phyloP scores from a whole-genome alignment of 2,113 vertebrate species.

The Indri indri region DNA sequence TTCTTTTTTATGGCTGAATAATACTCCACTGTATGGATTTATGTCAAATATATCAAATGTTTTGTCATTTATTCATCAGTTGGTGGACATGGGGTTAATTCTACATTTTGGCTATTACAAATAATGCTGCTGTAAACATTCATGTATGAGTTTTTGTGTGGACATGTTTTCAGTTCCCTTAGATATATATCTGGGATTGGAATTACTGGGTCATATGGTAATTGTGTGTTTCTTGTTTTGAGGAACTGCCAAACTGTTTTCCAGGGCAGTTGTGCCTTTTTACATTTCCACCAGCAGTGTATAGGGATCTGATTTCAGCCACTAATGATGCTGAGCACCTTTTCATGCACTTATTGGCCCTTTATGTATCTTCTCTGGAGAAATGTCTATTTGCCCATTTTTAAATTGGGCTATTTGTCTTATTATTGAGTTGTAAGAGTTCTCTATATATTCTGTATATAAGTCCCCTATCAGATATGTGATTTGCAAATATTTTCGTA shows the following conservation, averaged over 20 bases:
- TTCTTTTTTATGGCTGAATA: constrained; percentile 39
- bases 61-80: not conserved
- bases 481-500: not conserved
- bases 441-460: not conserved
- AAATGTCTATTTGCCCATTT: too few relatives aligned
- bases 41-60: not conserved
- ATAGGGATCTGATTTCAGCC: too few relatives aligned
- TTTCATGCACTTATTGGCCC: too few relatives aligned
- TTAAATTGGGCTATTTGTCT: not conserved
- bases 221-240: not conserved
- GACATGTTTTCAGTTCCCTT: not conserved
- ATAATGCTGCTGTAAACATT: not conserved
- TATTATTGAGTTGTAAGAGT: not conserved
- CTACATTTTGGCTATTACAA: not conserved
- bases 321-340: too few relatives aligned
- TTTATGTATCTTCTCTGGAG: too few relatives aligned
- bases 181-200: not conserved
- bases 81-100: not conserved
- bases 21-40: not conserved
- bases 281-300: too few relatives aligned
- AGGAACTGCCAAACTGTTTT: not conserved
- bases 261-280: not conserved
- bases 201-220: not conserved
- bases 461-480: not conserved
- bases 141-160: too few relatives aligned